Base-by-base conservation (phyloP, 1,140 invertebrate genomes). In the Sarcophaga bullata region DNA sequence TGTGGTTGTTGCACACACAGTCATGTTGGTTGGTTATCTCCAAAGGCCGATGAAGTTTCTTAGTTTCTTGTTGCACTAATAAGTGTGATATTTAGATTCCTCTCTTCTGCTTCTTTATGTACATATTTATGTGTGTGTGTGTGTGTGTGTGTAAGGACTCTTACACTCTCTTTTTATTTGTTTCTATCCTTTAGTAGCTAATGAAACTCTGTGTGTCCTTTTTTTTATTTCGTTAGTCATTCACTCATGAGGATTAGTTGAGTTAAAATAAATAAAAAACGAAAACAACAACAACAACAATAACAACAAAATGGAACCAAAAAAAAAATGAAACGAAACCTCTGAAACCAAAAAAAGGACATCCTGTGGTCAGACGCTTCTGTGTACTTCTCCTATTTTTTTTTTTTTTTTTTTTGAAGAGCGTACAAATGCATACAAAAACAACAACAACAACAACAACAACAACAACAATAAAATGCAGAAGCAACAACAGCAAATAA, bases 341-440 rank as follows among this genome's bases (percentile, higher is more conserved):
- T 52, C 54, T 17, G 62, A 81, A 62, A 68, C 80, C 80, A 81
- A 19, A 68, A n/a, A 52, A 52, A 76, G 50, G 80, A 47, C 80
- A 81, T 72, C 54, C 80, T 68, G 25, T 68, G 80, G 80, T 68
- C 49, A 49, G 54, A 15, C 37, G 54, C 80, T 52, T 78, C 49
- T 78, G 48, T 52, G 17, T 68, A 68, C 62, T 68, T n/a, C 19
- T 19, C 4, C 25, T 37, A 4, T 37, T 37, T 37, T 37, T 37
- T 37, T 2, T 37, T 37, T 37, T 4, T 37, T 37, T 37, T 37
- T 37, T 37, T 37, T 37, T 37, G 25, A 37, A 37, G 25, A 37
- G 25, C 4, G 25, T 37, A 37, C 25, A 37, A 4, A 2, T 37
- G 25, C 25, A 37, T 37, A 37, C 25, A 37, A 37, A 37, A 37